These are phyloP conservation scores for Cybosia mesomella DNA, from an alignment of 2,888 invertebrate genomes.

Conservation along the genomic window DNA sequence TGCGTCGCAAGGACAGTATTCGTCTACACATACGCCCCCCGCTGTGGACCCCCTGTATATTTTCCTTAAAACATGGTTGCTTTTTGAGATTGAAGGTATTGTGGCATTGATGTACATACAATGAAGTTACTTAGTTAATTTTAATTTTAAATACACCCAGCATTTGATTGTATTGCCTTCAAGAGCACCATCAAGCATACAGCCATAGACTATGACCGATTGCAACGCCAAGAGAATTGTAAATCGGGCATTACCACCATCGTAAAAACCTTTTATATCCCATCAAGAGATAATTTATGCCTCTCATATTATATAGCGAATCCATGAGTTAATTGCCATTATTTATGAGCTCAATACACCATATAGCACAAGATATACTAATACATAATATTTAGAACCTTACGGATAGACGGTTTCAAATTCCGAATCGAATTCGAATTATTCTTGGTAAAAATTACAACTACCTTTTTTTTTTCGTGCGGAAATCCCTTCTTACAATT, in stretches of 20 bases:
- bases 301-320: not conserved
- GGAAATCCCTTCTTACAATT: too few species aligned
- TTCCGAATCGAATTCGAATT: not conserved
- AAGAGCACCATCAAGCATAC: not conserved
- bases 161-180: not conserved
- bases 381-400: not conserved
- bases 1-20: too few species aligned
- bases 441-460: too few species aligned
- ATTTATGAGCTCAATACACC: not conserved
- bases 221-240: not conserved
- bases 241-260: not conserved
- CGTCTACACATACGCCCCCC: too few species aligned
- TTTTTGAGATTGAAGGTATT: too few species aligned
- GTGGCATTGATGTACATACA: too few species aligned
- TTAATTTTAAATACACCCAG: not conserved
- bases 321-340: slow-evolving; percentile 1
- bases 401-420: not conserved
- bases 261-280: slow-evolving; percentile 1
- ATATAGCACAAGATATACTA: not conserved
- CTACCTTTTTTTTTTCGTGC: too few species aligned
- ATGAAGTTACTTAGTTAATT: too few species aligned
- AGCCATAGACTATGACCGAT: not conserved
- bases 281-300: slow-evolving; percentile 2
- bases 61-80: too few species aligned
- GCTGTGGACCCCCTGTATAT: too few species aligned